Evolutionary conservation across 2,797 vertebrate genomes (phyloP), one percentile per base, ranked within the genome.

Genomic region (Carduelis carduelis): DNA sequence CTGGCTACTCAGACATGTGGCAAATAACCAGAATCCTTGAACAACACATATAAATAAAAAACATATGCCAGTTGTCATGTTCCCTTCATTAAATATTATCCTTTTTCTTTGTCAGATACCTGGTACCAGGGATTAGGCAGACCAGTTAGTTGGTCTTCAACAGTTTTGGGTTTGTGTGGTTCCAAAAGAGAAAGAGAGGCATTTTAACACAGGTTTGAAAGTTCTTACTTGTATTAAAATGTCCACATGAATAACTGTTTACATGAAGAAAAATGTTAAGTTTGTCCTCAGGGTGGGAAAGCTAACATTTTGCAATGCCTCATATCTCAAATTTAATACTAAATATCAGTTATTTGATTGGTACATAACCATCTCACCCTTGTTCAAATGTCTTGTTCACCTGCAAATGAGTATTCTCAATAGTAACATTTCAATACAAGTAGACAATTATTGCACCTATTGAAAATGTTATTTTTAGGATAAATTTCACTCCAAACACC

Each of bases 1-100:
- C 98, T 74, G 98, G 98, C 72, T 98, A 97, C 91, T 97, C 96
- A 88, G 97, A 85, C 97, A 97, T 55, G 96, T 96, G 93, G 98
- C 98, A 96, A 97, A 90, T 79, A 12, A 84, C 20, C 10, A 68
- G 55, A 53, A 72, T 66, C 20, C n/a, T 39, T 26, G 49, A 61
- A 30, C 17, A 70, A 2, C 30, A 57, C 14, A 39, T 1, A 0
- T 28, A 50, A 64, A 68, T 77, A 83, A 16, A 72, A 39, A 87
- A 46, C 9, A 56, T 43, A 43, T 8, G 39, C 26, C 7, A n/a
- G 32, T 32, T 59, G 14, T 32, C 17, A 0, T 24, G 26, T 66
- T 83, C 28, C 12, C 26, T 77, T 72, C 26, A 14, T 83, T 83
- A 71, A 55, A 16, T 68, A 37, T 19, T 39, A 37, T 8, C 26